phyloP scores from a whole-genome alignment of 1,140 invertebrate genomes.

The Drosophila elegans region DNA sequence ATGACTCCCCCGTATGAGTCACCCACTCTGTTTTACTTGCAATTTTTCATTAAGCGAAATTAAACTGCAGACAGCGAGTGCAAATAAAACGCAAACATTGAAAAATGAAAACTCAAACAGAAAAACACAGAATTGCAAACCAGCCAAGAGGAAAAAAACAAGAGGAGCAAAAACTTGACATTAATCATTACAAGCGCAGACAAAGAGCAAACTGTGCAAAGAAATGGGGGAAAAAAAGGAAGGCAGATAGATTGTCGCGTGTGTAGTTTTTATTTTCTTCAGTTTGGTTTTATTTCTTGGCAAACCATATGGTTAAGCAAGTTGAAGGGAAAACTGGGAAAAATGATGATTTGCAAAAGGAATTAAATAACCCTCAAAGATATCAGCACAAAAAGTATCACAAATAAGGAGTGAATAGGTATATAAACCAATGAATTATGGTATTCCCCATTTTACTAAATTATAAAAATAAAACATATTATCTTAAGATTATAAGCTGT shows the following conservation, averaged over 20 bases:
- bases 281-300: background rate
- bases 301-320: slow-evolving; percentile 15
- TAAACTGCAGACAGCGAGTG: slow-evolving; percentile 68
- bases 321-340: background rate
- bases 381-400: background rate
- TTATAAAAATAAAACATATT: too few species aligned
- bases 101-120: slow-evolving; percentile 46
- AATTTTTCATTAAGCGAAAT: slow-evolving; percentile 81
- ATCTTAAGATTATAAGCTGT: too few species aligned
- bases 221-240: background rate
- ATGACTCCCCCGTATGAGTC: slow-evolving; percentile 45
- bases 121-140: slow-evolving; percentile 48
- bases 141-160: slow-evolving; percentile 48
- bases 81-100: slow-evolving; percentile 44
- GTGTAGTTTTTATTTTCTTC: slow-evolving; percentile 29
- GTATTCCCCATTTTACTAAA: too few species aligned
- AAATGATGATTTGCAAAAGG: background rate
- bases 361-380: background rate
- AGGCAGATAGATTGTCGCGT: slow-evolving; percentile 43
- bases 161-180: slow-evolving; percentile 64
- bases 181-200: slow-evolving; percentile 77
- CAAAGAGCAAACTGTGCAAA: slow-evolving; percentile 39
- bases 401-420: background rate
- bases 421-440: too few species aligned
- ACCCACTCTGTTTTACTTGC: slow-evolving; percentile 41